Conservation (phyloP, 2,888 invertebrate genomes). For the Macrophya alboannulata region DNA sequence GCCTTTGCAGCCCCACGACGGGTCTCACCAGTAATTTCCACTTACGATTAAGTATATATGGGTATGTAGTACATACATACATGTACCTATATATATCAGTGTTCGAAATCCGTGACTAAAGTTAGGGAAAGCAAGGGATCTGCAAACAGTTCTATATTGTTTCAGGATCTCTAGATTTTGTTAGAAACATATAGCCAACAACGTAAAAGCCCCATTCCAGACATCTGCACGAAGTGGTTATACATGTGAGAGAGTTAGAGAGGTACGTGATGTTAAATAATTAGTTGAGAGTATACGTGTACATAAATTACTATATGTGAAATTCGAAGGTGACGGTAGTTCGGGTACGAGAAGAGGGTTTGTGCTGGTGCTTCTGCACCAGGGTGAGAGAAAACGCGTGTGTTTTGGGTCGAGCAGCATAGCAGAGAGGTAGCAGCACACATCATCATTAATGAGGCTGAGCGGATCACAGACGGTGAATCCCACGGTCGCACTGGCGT, state of each 20-base stretch:
- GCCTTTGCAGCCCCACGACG: background rate
- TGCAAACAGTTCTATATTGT: slow-evolving; percentile 40
- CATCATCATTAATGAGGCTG: slow-evolving; percentile 91
- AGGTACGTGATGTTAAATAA: slow-evolving; percentile 50
- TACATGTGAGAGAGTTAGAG: background rate
- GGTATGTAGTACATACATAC: too few relatives aligned
- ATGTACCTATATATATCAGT: background rate
- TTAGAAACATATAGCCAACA: slow-evolving; percentile 32
- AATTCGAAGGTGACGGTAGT: slow-evolving; percentile 35
- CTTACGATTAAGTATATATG: background rate
- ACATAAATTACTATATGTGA: slow-evolving; percentile 50
- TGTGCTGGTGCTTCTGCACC: background rate
- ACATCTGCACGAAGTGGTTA: background rate
- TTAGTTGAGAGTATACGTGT: slow-evolving; percentile 43
- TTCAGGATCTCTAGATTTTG: slow-evolving; percentile 38
- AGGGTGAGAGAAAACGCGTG: slow-evolving; percentile 54
- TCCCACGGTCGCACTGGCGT: slow-evolving; percentile 77
- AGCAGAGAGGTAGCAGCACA: slow-evolving; percentile 89
- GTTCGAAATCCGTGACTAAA: background rate
- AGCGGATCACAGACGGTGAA: slow-evolving; percentile 76
- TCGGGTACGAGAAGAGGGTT: slow-evolving; percentile 32
- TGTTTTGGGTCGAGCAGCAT: slow-evolving; percentile 78
- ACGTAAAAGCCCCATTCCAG: background rate
- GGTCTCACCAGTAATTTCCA: background rate
- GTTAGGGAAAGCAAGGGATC: slow-evolving; percentile 40